These are phyloP conservation scores for Troides aeacus DNA, from an alignment of 2,888 invertebrate genomes.

Conservation along the genomic window DNA sequence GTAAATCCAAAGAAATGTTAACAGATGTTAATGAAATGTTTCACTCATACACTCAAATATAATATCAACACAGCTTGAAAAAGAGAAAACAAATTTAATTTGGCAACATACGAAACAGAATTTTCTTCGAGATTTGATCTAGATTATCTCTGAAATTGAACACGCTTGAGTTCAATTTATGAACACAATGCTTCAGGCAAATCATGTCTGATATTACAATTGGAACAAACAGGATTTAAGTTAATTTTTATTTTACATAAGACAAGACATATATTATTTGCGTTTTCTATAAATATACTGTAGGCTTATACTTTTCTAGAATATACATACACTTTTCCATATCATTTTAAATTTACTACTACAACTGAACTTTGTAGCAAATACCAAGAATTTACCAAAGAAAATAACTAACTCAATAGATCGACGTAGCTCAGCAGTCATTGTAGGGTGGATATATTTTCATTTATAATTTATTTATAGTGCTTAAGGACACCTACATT, in stretches of 20 bases:
- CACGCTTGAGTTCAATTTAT: slow-evolving; percentile 10
- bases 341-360: background rate
- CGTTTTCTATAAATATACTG: background rate
- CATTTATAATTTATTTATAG: no score
- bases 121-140: background rate
- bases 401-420: no score
- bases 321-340: background rate
- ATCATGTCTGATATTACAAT: slow-evolving; percentile 6
- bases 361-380: no score
- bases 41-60: background rate
- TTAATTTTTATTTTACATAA: background rate
- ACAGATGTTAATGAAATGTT: background rate
- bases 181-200: slow-evolving; percentile 9
- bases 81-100: background rate
- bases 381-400: no score
- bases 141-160: background rate
- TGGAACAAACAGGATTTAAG: background rate
- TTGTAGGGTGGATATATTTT: no score
- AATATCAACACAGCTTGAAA: background rate
- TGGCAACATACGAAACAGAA: background rate
- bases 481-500: no score
- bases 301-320: background rate
- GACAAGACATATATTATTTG: background rate
- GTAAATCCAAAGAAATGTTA: background rate
- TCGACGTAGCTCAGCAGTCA: no score